A percentile compares a stretch with the other conserved stretches of the same genome.
These are phyloP conservation scores for Phragmatobia fuliginosa DNA, from an alignment of 2,888 invertebrate genomes.

Conservation along the genomic window DNA sequence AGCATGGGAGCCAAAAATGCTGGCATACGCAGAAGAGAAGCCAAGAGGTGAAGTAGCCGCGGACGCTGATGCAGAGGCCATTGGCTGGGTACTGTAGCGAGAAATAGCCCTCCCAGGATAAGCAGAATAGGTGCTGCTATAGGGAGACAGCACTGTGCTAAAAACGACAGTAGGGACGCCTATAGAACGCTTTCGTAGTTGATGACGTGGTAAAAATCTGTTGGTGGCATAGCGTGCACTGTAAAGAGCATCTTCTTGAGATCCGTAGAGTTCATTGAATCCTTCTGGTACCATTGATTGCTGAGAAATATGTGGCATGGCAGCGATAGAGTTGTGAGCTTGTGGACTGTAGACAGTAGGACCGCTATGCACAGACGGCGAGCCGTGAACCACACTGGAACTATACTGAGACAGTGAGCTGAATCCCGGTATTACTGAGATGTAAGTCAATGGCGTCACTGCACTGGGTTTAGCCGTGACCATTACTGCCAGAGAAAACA, in stretches of 20 bases:
- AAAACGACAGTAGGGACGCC: not conserved
- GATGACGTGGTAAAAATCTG: not conserved
- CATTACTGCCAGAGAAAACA: slow-evolving; percentile 87
- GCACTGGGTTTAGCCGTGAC: slow-evolving; percentile 83
- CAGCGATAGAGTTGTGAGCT: not conserved
- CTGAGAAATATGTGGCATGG: not conserved
- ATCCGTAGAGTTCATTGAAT: not conserved
- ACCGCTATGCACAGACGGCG: not conserved
- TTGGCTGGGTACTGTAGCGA: not conserved
- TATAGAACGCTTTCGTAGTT: not conserved
- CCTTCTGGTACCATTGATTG: not conserved
- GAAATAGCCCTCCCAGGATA: not conserved
- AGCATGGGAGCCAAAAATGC: not conserved
- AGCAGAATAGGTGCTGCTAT: not conserved
- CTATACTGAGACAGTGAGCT: slow-evolving; percentile 20
- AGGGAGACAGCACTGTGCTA: not conserved
- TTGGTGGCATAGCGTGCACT: not conserved
- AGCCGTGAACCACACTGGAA: slow-evolving; percentile 49
- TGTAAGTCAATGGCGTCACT: slow-evolving; percentile 67
- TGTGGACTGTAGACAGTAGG: not conserved
- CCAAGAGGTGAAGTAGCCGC: not conserved
- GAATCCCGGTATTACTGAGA: slow-evolving; percentile 49
- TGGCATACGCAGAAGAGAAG: not conserved
- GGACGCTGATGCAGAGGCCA: not conserved
- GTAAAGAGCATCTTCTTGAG: not conserved